phyloP scores from a whole-genome alignment of 1,140 invertebrate genomes.

The Aphis gossypii region DNA sequence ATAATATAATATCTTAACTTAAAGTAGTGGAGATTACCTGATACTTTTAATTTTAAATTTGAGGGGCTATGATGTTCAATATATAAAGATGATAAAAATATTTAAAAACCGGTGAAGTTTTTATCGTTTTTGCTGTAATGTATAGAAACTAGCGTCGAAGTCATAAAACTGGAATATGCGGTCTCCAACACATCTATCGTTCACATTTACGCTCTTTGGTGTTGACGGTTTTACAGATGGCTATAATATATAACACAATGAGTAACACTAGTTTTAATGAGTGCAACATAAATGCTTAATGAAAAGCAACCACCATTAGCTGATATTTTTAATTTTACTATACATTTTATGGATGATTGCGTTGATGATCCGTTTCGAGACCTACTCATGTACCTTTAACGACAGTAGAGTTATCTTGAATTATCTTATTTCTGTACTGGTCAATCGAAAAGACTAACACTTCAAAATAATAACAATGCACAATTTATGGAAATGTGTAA shows the following conservation, averaged over 20 bases:
- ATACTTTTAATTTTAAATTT: neutral
- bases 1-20: neutral
- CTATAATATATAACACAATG: neutral
- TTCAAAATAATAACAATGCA: neutral
- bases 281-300: neutral
- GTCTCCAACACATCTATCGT: neutral
- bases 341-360: neutral
- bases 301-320: neutral
- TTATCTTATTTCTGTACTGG: neutral
- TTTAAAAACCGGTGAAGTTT: neutral
- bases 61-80: neutral
- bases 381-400: neutral
- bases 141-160: neutral
- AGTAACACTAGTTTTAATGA: neutral
- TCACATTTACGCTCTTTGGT: neutral
- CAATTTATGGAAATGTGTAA: slow-evolving; percentile 10
- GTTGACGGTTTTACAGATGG: neutral
- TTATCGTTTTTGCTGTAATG: neutral
- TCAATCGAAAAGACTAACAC: neutral
- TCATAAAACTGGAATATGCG: neutral
- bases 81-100: neutral
- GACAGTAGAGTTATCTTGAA: neutral
- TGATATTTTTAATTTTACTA: neutral
- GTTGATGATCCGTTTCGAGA: neutral
- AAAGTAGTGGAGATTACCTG: neutral